Conservation (phyloP, 1,140 invertebrate genomes). For the Drosophila ohnishii region DNA sequence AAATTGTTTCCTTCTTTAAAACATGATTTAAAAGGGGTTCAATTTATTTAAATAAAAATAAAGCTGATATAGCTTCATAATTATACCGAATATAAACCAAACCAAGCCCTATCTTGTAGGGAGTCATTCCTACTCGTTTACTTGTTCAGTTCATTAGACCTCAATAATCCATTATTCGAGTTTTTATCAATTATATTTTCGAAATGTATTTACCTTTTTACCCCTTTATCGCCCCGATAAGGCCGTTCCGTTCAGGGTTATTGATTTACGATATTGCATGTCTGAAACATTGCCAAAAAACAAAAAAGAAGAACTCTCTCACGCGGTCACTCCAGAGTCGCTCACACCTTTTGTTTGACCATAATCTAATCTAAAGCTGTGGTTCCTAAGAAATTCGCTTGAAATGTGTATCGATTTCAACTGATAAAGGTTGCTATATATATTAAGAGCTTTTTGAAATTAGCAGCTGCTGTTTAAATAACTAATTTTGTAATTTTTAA, state of each 20-base stretch:
- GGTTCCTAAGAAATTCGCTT: conserved; percentile 15
- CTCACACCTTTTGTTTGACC: not conserved
- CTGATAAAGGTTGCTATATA: conserved; percentile 8
- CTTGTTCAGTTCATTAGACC: not conserved
- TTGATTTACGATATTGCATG: conserved; percentile 4
- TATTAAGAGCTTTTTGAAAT: not conserved
- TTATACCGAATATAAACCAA: not conserved
- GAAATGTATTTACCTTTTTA: not conserved
- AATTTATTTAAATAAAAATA: no score
- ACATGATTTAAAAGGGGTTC: no score
- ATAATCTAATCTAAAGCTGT: conserved; percentile 21
- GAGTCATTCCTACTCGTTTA: not conserved
- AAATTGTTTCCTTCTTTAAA: no score
- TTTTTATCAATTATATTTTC: not conserved
- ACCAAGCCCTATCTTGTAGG: not conserved
- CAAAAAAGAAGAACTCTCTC: not conserved
- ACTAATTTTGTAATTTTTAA: not conserved
- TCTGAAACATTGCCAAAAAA: not conserved
- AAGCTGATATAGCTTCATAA: no score
- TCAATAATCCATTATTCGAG: not conserved
- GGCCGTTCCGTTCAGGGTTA: not conserved
- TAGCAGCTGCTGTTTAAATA: not conserved
- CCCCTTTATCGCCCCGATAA: not conserved
- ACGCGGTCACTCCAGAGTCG: not conserved
- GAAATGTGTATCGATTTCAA: conserved; percentile 2